phyloP scores from a whole-genome alignment of 2,113 vertebrate species.

The Urocynchramus pylzowi region DNA sequence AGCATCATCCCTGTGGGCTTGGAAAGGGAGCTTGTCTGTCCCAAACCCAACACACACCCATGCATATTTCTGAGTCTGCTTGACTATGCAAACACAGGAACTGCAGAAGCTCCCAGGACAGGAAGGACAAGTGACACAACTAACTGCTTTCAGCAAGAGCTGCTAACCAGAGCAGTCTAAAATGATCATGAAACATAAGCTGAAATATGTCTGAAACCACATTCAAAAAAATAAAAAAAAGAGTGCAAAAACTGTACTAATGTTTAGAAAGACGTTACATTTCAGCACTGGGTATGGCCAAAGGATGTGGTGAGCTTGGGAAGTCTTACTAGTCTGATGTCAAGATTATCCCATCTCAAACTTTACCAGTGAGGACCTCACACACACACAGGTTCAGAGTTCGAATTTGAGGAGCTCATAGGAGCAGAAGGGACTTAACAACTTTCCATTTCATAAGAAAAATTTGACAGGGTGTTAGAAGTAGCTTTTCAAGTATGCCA shows the following conservation, averaged over 20 bases:
- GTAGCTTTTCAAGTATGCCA: not conserved
- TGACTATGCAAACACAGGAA: not conserved
- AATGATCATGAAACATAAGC: not conserved
- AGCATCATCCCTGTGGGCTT: rapidly evolving
- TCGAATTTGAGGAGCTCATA: not conserved
- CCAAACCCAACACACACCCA: not conserved
- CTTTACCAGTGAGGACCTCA: not conserved
- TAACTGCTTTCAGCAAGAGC: not conserved
- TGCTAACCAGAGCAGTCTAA: not conserved
- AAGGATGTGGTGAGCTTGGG: not conserved
- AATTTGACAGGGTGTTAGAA: not conserved
- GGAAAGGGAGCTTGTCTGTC: not conserved
- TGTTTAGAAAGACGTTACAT: not conserved
- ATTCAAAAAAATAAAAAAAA: not conserved
- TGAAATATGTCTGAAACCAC: not conserved
- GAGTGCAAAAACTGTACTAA: not conserved
- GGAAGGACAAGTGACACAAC: not conserved
- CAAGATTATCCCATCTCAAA: not conserved
- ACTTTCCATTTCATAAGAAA: not conserved
- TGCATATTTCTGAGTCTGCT: not conserved
- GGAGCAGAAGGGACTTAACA: not conserved
- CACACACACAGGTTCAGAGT: not conserved
- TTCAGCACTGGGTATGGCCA: not conserved
- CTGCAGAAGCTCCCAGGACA: not conserved
- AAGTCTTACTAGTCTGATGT: not conserved